These are phyloP conservation scores for Cryptosula pallasiana DNA, from an alignment of 2,888 invertebrate genomes.

Conservation along the genomic window DNA sequence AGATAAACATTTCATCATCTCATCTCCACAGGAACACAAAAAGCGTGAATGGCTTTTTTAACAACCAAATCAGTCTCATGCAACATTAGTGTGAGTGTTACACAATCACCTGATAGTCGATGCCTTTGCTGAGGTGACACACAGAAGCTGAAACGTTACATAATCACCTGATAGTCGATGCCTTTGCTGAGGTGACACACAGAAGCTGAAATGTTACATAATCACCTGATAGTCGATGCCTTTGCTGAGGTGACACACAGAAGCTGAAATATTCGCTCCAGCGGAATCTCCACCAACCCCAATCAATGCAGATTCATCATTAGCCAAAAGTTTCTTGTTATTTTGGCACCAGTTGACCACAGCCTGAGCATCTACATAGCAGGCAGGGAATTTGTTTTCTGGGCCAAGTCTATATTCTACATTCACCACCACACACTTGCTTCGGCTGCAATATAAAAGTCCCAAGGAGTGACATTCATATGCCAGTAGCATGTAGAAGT, in stretches of 20 bases:
- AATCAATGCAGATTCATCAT: constrained; percentile 36
- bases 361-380: constrained; percentile 40
- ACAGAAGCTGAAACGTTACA: too few relatives aligned
- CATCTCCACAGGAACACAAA: too few relatives aligned
- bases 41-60: too few relatives aligned
- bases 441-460: constrained; percentile 28
- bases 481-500: too few relatives aligned
- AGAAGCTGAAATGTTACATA: constrained; percentile 38
- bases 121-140: too few relatives aligned
- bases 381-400: constrained; percentile 43
- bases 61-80: too few relatives aligned
- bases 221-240: constrained; percentile 39
- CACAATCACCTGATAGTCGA: too few relatives aligned
- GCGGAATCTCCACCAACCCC: constrained; percentile 45
- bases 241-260: constrained; percentile 38
- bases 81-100: too few relatives aligned
- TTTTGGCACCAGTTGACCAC: constrained; percentile 40
- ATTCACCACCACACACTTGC: constrained; percentile 39
- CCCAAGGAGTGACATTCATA: too few relatives aligned
- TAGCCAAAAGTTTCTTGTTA: constrained; percentile 41
- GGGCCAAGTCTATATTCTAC: constrained; percentile 46
- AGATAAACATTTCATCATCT: too few relatives aligned
- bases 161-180: constrained; percentile 40
- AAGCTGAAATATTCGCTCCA: constrained; percentile 42
- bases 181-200: constrained; percentile 39